A percentile compares a stretch with the other conserved stretches of the same genome.
Conservation (phyloP, 2,888 invertebrate species). For the Galeruca laticollis region DNA sequence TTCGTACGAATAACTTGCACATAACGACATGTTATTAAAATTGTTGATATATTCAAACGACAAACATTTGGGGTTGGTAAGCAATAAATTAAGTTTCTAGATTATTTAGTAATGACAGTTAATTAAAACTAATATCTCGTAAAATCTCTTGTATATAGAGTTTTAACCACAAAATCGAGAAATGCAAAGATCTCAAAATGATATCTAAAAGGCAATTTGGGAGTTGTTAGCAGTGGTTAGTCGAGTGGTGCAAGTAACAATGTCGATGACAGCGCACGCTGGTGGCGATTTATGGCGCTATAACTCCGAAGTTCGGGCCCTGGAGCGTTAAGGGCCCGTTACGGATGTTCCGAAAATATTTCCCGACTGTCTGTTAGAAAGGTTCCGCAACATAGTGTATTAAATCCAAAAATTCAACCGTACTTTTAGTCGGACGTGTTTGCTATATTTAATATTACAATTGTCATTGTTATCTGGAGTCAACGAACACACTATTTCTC, state of each 20-base stretch:
- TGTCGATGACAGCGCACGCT: constrained; percentile 60
- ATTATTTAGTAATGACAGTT: constrained; percentile 20
- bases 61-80: neutral
- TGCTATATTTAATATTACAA: too few relatives aligned
- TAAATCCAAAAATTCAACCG: neutral
- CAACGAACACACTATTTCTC: too few relatives aligned
- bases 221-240: constrained; percentile 66
- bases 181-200: constrained; percentile 52
- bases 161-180: constrained; percentile 35
- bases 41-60: too few relatives aligned
- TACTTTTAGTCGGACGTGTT: too few relatives aligned
- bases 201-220: constrained; percentile 65
- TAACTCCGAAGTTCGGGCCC: constrained; percentile 39
- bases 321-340: constrained; percentile 26
- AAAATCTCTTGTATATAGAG: constrained; percentile 36
- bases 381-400: neutral
- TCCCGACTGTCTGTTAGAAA: neutral
- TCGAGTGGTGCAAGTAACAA: constrained; percentile 62
- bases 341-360: constrained; percentile 34
- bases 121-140: constrained; percentile 34
- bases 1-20: too few relatives aligned
- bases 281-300: constrained; percentile 61
- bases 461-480: too few relatives aligned
- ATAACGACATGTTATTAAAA: too few relatives aligned
- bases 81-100: constrained; percentile 2